phyloP scores from a whole-genome alignment of 2,888 invertebrate genomes.

The Epirrhoe alternata region DNA sequence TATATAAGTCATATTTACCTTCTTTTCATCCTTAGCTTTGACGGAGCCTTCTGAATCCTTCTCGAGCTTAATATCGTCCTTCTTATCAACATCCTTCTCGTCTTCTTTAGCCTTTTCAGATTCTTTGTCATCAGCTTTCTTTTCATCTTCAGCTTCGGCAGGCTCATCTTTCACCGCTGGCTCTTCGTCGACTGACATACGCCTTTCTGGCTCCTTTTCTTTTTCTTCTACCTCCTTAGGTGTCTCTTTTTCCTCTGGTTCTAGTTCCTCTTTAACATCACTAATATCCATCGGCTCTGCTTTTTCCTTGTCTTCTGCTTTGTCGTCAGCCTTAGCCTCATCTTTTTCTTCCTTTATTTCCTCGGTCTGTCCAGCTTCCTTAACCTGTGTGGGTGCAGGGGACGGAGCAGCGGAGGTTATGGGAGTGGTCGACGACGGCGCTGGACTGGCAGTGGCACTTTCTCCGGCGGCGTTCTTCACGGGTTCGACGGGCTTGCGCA shows the following conservation, averaged over 20 bases:
- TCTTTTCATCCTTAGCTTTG: slow-evolving; percentile 79
- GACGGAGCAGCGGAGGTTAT: slow-evolving; percentile 75
- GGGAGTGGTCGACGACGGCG: slow-evolving; percentile 85
- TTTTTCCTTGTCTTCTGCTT: slow-evolving; percentile 71
- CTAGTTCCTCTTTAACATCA: slow-evolving; percentile 72
- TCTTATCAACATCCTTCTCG: slow-evolving; percentile 56
- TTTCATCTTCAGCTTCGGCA: slow-evolving; percentile 62
- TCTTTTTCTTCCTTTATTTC: slow-evolving; percentile 74
- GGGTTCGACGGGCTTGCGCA: slow-evolving; percentile 92
- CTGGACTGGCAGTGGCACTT: slow-evolving; percentile 91
- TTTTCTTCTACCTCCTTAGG: slow-evolving; percentile 71
- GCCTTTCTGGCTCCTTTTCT: slow-evolving; percentile 60
- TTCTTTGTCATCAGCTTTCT: slow-evolving; percentile 41
- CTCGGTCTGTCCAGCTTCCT: slow-evolving; percentile 62
- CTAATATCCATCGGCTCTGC: slow-evolving; percentile 69
- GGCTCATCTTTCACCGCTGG: slow-evolving; percentile 60
- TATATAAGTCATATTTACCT: slow-evolving; percentile 47
- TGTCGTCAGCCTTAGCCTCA: slow-evolving; percentile 72
- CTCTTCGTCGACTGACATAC: slow-evolving; percentile 65
- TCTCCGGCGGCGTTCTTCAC: slow-evolving; percentile 79
- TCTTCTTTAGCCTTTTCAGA: slow-evolving; percentile 55
- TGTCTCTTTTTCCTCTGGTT: slow-evolving; percentile 70
- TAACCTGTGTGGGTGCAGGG: slow-evolving; percentile 66
- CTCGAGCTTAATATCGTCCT: slow-evolving; percentile 78
- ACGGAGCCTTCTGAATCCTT: slow-evolving; percentile 77